A percentile compares a stretch with the other conserved stretches of the same genome.
Evolutionary conservation across 2,888 invertebrate genomes (phyloP).

Genomic region (Dermolepida albohirtum): DNA sequence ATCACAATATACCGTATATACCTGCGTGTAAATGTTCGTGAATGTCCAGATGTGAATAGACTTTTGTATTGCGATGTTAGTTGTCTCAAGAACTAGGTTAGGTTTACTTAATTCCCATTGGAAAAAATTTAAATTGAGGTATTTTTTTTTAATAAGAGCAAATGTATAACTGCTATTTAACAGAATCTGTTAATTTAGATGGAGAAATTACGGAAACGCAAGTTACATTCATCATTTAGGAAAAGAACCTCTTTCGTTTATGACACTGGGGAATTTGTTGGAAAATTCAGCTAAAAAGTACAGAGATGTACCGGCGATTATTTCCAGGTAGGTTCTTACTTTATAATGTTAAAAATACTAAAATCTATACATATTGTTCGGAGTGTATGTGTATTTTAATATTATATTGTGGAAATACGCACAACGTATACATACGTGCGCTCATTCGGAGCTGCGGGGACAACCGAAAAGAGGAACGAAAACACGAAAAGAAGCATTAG

Average conservation of each 20-base stretch:
- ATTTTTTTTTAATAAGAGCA: neutral
- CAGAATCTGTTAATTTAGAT: slow-evolving; percentile 11
- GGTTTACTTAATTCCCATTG: neutral
- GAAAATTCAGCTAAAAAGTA: slow-evolving; percentile 68
- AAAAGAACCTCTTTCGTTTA: slow-evolving; percentile 65
- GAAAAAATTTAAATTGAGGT: slow-evolving; percentile 19
- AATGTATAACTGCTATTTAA: neutral
- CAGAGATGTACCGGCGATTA: slow-evolving; percentile 70
- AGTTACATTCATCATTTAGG: slow-evolving; percentile 70
- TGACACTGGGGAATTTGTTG: slow-evolving; percentile 71
- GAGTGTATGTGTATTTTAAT: too few relatives aligned
- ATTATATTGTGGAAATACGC: too few relatives aligned
- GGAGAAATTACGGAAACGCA: slow-evolving; percentile 48
- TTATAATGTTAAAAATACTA: slow-evolving; percentile 17
- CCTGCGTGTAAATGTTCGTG: too few relatives aligned
- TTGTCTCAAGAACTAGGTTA: neutral
- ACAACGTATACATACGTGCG: too few relatives aligned
- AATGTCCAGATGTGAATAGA: neutral
- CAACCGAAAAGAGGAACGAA: too few relatives aligned
- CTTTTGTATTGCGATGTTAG: neutral
- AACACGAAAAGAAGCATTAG: too few relatives aligned
- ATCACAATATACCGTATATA: too few relatives aligned
- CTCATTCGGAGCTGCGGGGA: too few relatives aligned
- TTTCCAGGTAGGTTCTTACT: slow-evolving; percentile 63
- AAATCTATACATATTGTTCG: neutral